Base-by-base conservation (phyloP, 2,113 vertebrate genomes). In the Ivindomyrus marchei region DNA sequence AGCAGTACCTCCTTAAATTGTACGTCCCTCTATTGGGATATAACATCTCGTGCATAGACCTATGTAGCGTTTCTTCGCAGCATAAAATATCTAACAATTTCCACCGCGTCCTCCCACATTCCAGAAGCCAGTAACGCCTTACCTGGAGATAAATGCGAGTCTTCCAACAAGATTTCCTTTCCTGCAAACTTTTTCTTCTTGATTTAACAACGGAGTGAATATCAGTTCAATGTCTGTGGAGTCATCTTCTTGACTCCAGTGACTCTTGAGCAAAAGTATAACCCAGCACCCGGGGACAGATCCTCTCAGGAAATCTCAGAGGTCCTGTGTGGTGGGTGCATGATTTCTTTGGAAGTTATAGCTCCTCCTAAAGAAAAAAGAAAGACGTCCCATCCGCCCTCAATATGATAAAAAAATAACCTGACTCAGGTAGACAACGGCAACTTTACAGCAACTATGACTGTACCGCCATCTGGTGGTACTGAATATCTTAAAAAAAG, bases 81-180 rank as follows among this genome's bases (percentile, higher is more conserved):
- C 92, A 90, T 87, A 94, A 94, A 95, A 94, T 94, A 95, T 95
- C 94, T 94, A 94, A 66, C n/a, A 83, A 83, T 83, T 92, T 93
- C 94, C 94, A 92, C 93, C 91, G 92, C 94, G 94, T 94, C 93
- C 27, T 93, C 92, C 13, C 80, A 90, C 95, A 95, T 95, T 96
- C 95, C 94, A 93, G 45, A 49, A 85, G 46, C 45, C 45, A 86
- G 92, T 91, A 93, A 92, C 88, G 83, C 91, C 94, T 95, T 95
- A 96, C 95, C 95, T 96, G 94, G 8, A 86, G 45, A 49, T 80
- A 19, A 80, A 42, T 80, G 70, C 31, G 11, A 77, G 13, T 77
- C 36, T 36, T 24, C 36, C 80, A 7, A 21, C 31, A 84, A 84
- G 80, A 45, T 45, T 84, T 84, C 45, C 45, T 85, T 85, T 46